These are phyloP conservation scores for Eremobia ochroleuca DNA, from an alignment of 2,888 invertebrate species.

Conservation along the genomic window DNA sequence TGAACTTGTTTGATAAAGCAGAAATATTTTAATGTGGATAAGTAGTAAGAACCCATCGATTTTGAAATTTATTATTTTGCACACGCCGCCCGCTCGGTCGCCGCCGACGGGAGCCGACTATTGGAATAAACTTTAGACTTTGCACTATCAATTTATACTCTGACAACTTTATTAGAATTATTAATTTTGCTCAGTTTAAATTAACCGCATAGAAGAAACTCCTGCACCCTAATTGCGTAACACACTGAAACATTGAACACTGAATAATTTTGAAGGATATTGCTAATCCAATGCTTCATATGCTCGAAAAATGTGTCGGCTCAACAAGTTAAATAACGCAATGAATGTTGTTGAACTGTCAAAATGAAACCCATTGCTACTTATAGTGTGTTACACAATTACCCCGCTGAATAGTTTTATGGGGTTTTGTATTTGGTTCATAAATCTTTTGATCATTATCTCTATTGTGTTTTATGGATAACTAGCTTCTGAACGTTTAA, in stretches of 20 bases:
- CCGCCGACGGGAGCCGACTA: slow-evolving; percentile 10
- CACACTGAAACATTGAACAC: no score
- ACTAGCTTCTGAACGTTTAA: no score
- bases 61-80: slow-evolving; percentile 42
- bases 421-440: background rate
- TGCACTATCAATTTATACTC: slow-evolving; percentile 56
- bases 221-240: no score
- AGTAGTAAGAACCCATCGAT: slow-evolving; percentile 26
- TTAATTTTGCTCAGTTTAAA: slow-evolving; percentile 38
- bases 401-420: background rate
- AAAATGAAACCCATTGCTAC: no score
- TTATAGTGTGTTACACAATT: no score
- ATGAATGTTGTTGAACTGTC: no score
- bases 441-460: background rate
- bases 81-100: background rate
- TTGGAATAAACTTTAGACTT: slow-evolving; percentile 55
- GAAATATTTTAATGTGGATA: slow-evolving; percentile 47
- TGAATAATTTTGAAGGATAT: no score
- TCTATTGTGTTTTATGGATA: background rate
- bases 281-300: no score
- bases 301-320: no score
- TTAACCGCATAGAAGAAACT: background rate
- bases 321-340: no score
- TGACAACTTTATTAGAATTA: slow-evolving; percentile 50
- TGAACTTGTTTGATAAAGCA: slow-evolving; percentile 33